A percentile compares a stretch with the other conserved stretches of the same genome.
Evolutionary conservation across 1,140 invertebrate genomes (phyloP).

Genomic region (Drosophila miranda): DNA sequence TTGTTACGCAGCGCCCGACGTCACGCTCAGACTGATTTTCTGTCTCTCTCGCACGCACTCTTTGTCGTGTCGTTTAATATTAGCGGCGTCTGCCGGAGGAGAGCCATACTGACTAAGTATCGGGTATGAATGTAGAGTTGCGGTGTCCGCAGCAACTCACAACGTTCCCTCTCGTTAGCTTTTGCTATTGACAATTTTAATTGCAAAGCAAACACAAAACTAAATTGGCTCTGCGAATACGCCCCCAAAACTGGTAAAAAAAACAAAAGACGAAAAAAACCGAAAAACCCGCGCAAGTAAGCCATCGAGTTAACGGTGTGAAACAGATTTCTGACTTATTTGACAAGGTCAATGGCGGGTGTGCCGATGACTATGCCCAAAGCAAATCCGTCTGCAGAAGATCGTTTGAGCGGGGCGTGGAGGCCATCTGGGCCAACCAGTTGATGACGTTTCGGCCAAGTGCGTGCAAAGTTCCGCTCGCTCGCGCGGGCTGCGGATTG

Average conservation of each 20-base stretch:
- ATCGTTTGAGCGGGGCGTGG: constrained; percentile 19
- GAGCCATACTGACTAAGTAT: too few species aligned
- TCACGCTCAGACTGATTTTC: too few species aligned
- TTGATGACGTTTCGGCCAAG: constrained; percentile 48
- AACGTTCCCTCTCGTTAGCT: too few species aligned
- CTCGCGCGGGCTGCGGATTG: constrained; percentile 11
- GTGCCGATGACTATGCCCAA: constrained; percentile 21
- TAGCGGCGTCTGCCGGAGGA: too few species aligned
- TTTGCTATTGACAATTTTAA: constrained; percentile 38
- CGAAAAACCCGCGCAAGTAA: constrained; percentile 65
- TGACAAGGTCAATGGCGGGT: constrained; percentile 72
- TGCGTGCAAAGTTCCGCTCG: constrained; percentile 37
- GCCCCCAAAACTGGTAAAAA: constrained; percentile 20
- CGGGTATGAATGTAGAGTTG: too few species aligned
- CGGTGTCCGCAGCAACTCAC: too few species aligned
- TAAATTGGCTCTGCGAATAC: constrained; percentile 15
- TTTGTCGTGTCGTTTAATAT: too few species aligned
- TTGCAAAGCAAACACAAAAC: constrained; percentile 18
- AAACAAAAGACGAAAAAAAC: constrained; percentile 1
- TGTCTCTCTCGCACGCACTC: too few species aligned
- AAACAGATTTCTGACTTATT: constrained; percentile 60
- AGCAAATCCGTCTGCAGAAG: constrained; percentile 21
- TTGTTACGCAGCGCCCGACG: too few species aligned
- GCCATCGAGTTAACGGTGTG: constrained; percentile 58
- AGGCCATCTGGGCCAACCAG: constrained; percentile 34